phyloP scores from a whole-genome alignment of 2,113 vertebrate species.

The Hydrolagus affinis region DNA sequence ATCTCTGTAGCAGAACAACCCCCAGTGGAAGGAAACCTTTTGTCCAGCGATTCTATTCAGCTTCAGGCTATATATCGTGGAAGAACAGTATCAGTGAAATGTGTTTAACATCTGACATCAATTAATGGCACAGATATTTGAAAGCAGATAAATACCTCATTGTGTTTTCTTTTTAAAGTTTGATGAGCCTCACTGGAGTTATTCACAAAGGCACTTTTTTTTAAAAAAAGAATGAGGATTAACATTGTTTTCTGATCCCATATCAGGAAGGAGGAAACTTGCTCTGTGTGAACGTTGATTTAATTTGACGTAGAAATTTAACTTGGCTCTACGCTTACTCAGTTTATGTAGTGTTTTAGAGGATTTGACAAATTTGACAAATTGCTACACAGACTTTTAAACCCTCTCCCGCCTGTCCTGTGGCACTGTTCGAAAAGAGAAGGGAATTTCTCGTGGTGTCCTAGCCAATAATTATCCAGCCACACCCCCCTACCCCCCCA shows the following conservation, averaged over 20 bases:
- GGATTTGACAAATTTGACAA: no score
- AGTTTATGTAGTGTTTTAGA: no score
- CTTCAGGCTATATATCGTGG: background rate
- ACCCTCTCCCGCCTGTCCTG: no score
- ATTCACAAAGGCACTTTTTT: background rate
- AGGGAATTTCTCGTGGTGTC: no score
- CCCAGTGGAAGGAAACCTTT: background rate
- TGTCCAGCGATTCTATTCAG: background rate
- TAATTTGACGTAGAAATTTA: no score
- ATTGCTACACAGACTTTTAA: no score
- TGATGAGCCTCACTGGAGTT: background rate
- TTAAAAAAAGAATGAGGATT: background rate
- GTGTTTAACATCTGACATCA: background rate
- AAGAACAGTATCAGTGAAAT: background rate
- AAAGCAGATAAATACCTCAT: background rate
- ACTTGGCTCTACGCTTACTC: no score
- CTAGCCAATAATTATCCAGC: no score
- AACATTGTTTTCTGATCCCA: background rate
- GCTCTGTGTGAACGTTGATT: no score
- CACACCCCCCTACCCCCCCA: no score
- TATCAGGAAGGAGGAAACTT: background rate
- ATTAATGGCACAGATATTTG: slow-evolving; percentile 2
- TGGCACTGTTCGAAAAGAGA: no score
- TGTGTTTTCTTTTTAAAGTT: background rate
- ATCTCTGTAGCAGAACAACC: background rate